Percentiles rank a stretch among this genome's conserved stretches.
phyloP scores from a whole-genome alignment of 2,113 vertebrate species.

The Trogon melanurus region DNA sequence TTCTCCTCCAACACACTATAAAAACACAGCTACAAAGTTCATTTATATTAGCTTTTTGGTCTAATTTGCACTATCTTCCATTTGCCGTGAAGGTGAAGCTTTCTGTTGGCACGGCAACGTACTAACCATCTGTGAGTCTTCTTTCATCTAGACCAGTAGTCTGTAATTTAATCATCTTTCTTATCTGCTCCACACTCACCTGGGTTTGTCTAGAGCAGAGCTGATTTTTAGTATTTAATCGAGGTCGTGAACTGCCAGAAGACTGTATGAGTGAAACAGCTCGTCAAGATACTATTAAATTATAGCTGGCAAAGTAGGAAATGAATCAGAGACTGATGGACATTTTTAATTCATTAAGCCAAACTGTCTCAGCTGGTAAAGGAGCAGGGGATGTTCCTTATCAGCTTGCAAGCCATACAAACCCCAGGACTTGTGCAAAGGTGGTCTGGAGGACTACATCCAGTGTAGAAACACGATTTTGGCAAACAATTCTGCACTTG shows the following conservation, averaged over 20 bases:
- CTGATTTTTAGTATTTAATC: neutral
- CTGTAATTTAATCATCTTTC: neutral
- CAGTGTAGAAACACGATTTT: neutral
- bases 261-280: neutral
- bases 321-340: neutral
- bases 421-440: neutral
- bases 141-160: neutral
- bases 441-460: neutral
- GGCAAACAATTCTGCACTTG: neutral
- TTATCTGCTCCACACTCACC: neutral
- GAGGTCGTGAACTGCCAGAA: neutral
- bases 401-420: neutral
- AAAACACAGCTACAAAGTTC: neutral
- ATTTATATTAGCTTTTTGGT: neutral
- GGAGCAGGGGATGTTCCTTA: neutral
- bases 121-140: neutral
- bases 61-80: neutral
- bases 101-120: neutral
- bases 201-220: neutral
- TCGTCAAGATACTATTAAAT: constrained; percentile 7
- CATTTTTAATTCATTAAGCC: constrained; percentile 15
- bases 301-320: constrained; percentile 16
- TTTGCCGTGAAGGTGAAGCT: neutral
- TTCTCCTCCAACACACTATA: neutral
- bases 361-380: neutral